Evolutionary conservation across 2,113 vertebrate species (phyloP), one percentile per base, ranked within the genome.

Genomic region (Nerophis lumbriciformis): DNA sequence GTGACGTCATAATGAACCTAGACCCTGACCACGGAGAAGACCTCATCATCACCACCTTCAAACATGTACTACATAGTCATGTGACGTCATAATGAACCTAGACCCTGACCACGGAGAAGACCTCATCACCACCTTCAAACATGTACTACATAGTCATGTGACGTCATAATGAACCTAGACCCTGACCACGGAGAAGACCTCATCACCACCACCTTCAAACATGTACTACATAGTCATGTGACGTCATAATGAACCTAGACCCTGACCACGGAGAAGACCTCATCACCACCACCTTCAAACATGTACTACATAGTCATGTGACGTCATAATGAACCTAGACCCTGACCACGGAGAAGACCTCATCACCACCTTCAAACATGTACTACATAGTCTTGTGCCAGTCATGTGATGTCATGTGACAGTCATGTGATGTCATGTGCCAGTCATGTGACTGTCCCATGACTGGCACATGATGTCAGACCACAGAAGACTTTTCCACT

Each of bases 171-270:
- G 80, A 98, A 99, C 72, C 95, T 91, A 61, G 96, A 98, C 53
- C 97, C 97, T 99, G 77, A 1, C 48, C 19, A 67, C 8, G 63
- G 42, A 0, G 48, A 56, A 56, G 11, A 2, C 42, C 28, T 11
- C 11, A 45, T 45, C 42, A 45, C 2, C 28, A 28, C 28, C 28
- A n/a, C n/a, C n/a, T 28, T 28, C 28, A 39, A 8, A 8, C 8
- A 14, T 36, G 5, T 53, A 28, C 28, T 28, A 28, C 28, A 28
- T 28, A 28, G 28, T 28, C 28, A 28, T 28, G 19, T 19, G 19
- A 19, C 19, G 19, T 19, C 19, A 19, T 19, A 19, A 99, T 94
- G 80, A 98, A 99, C 72, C 95, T 91, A 61, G 96, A 98, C 53
- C 97, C 97, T 99, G 77, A 1, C 48, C 19, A 67, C 8, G 63